Base-by-base conservation (phyloP, 53 echinoderm and acorn worm species). In the Holothuria leucospilota region DNA sequence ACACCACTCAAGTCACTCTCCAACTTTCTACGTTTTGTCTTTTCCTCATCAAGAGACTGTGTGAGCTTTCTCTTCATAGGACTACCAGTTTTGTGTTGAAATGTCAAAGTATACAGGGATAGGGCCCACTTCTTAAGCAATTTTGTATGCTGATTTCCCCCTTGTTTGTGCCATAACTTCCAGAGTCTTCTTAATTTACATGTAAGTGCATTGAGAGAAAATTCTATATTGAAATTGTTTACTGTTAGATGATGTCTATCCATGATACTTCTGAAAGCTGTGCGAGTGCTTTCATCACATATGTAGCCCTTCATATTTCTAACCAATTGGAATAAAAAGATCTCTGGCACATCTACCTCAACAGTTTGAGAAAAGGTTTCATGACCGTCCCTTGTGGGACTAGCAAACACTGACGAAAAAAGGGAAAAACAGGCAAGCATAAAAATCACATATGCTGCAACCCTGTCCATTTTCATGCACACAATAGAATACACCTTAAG, bases 271-370 rank as follows among this genome's bases (percentile, higher is more conserved):
- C 62, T 63, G 63, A 82, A 60, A 34, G 63, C 29, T 34, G 82
- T 62, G 63, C 39, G 39, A 82, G 63, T 63, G 63, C 39, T 82
- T 82, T 82, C 82, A 28, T 82, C 82, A 60, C 62, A 82, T 24
- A 82, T 34, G 40, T 62, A 63, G 39, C 82, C 82, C 28, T 82
- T 82, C 21, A 82, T 61, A 34, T 82, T 61, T 82, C 40, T 58
- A 40, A 82, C 61, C 82, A 82, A 60, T 28, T 13, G 25, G 59
- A 82, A 63, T 82, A 82, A 60, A 11, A 59, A 25, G 23, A 82
- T 18, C 18, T 82, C 82, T 34, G 82, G 25, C 82, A 82, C 46
- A 34, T 71, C 72, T 39, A 71, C 30, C 60, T 62, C 25, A 27
- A 82, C 59, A 82, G 39, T 60, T 27, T 82, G 28, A 38, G 4